A percentile compares a stretch with the other conserved stretches of the same genome.
Conservation (phyloP, 2,113 vertebrate genomes). For the Piprites chloris region DNA sequence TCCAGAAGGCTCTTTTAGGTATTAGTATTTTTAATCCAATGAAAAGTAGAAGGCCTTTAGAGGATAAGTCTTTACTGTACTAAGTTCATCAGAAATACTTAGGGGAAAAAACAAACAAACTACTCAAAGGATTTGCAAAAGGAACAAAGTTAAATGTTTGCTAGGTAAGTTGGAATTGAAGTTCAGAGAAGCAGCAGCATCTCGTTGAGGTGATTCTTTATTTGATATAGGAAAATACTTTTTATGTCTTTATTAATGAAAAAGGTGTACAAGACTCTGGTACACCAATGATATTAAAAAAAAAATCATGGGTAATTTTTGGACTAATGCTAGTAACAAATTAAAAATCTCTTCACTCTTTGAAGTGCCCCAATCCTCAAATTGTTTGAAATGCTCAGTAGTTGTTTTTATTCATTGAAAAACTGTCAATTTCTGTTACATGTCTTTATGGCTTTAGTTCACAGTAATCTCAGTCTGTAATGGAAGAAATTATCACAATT, state of each 20-base stretch:
- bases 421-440: not conserved
- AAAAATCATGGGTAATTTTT: not conserved
- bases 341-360: not conserved
- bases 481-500: not conserved
- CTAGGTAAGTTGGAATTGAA: not conserved
- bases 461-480: not conserved
- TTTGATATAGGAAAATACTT: not conserved
- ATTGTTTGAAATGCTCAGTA: not conserved
- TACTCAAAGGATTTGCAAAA: not conserved
- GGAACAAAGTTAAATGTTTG: not conserved
- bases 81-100: not conserved
- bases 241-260: not conserved
- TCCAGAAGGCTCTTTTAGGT: not conserved
- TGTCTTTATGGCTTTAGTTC: not conserved
- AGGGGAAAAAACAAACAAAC: not conserved
- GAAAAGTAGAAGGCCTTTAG: not conserved
- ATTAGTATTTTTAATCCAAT: not conserved
- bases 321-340: not conserved
- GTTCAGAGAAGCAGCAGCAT: not conserved
- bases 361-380: not conserved
- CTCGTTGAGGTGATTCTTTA: not conserved
- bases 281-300: not conserved
- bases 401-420: not conserved
- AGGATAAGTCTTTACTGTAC: not conserved
- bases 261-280: fast-evolving